Base-by-base conservation (phyloP, 1,140 invertebrate genomes). In the Asbolus verrucosus region DNA sequence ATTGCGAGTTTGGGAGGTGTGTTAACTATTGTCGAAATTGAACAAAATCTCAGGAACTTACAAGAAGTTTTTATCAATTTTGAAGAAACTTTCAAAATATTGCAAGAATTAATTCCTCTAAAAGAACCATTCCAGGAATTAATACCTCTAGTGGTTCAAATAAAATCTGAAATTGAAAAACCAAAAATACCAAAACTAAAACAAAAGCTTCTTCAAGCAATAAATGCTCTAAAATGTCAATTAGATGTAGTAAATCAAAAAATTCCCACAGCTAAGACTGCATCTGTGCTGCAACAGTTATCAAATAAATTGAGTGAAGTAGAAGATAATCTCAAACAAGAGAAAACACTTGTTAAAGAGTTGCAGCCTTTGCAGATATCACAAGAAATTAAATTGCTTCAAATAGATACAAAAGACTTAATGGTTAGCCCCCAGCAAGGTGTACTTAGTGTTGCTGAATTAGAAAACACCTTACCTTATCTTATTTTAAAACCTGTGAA, bases 381-480 rank as follows among this genome's bases (percentile, higher is more conserved):
- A 0, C 15, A 30, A 2, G 59, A 70, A 66, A 6, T 74, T 9
- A 39, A 60, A 41, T 15, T 14, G 0, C 21, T 74, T 8, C 59
- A 72, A 60, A 27, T 13, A 33, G 69, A 16, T 9, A 50, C 69
- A 2, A 21, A 72, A 63, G 19, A 69, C 4, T 6, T 61, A 1
- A 46, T 13, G 14, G 6, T 8, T n/a, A 21, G 9, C 19, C 43
- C 70, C 21, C 21, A 72, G 27, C 66, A 74, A 33, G 70, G 31
- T n/a, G 15, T 60, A 15, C 21, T 72, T 11, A 31, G 66, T n/a
- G 2, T 72, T 16, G 6, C 13, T 1, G 9, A 15, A 3, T 1
- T 46, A 14, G 41, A 11, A 11, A 19, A n/a, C 19, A 19, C n/a
- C n/a, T n/a, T n/a, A n/a, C n/a, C n/a, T n/a, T n/a, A n/a, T n/a